Percentiles rank a stretch among this genome's conserved stretches.
These are phyloP conservation scores for Cryptosula pallasiana DNA, from an alignment of 2,888 invertebrate genomes.

Conservation along the genomic window DNA sequence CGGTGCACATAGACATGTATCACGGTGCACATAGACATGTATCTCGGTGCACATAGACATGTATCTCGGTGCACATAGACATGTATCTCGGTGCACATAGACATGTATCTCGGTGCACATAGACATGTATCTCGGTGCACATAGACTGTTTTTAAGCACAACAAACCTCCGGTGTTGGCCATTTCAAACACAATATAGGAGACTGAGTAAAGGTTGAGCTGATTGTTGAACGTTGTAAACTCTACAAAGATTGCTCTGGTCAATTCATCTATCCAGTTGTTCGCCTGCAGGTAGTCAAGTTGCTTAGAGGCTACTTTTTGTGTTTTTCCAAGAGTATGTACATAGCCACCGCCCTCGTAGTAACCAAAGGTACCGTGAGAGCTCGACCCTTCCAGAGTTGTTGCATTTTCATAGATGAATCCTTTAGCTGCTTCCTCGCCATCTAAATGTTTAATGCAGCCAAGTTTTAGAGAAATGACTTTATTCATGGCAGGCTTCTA, in stretches of 20 bases:
- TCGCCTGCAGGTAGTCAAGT: not conserved
- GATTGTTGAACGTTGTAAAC: conserved; percentile 66
- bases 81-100: too few species aligned
- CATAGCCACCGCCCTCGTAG: conserved; percentile 19
- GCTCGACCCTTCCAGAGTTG: not conserved
- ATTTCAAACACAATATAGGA: conserved; percentile 43
- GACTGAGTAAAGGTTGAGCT: conserved; percentile 63
- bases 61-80: too few species aligned
- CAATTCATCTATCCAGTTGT: conserved; percentile 3
- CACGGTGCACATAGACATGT: too few species aligned
- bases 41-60: too few species aligned
- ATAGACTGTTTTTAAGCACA: not conserved
- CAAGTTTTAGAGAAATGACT: too few species aligned
- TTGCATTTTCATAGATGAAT: conserved; percentile 1
- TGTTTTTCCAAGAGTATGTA: not conserved
- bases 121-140: too few species aligned
- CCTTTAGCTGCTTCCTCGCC: not conserved
- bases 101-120: too few species aligned
- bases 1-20: too few species aligned
- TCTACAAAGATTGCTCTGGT: conserved; percentile 66
- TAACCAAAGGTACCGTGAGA: not conserved
- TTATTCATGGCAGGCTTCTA: too few species aligned
- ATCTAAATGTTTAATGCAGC: not conserved
- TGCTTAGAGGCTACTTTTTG: not conserved
- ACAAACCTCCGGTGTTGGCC: conserved; percentile 4